A percentile compares a stretch with the other conserved stretches of the same genome.
Evolutionary conservation across 2,888 invertebrate species (phyloP).

Genomic region (Lissonota sp.): DNA sequence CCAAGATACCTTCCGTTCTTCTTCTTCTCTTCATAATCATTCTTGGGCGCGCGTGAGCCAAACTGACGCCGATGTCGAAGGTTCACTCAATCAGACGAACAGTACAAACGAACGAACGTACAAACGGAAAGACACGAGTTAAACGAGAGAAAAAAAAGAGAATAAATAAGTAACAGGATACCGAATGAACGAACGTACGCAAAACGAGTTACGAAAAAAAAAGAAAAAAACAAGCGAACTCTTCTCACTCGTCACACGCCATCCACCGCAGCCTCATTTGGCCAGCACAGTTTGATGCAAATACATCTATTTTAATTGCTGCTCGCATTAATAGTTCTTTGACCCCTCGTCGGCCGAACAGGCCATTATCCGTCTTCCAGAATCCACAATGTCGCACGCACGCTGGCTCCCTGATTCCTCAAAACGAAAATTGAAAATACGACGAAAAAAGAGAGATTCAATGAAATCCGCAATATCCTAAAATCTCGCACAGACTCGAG

Average conservation of each 20-base stretch:
- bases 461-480: conserved; percentile 18
- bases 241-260: conserved; percentile 78
- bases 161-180: conserved; percentile 56
- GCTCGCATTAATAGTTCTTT: conserved; percentile 79
- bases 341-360: conserved; percentile 65
- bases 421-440: neutral
- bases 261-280: conserved; percentile 79
- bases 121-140: conserved; percentile 37
- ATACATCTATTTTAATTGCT: conserved; percentile 79
- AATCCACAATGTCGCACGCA: conserved; percentile 69
- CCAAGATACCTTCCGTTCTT: conserved; percentile 78
- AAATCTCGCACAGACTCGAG: conserved; percentile 17
- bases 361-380: conserved; percentile 64
- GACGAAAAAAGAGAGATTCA: conserved; percentile 30
- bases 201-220: conserved; percentile 53
- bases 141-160: conserved; percentile 45
- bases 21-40: conserved; percentile 74
- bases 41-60: conserved; percentile 61
- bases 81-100: conserved; percentile 53
- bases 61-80: conserved; percentile 68
- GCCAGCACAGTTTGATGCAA: conserved; percentile 81
- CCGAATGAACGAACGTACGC: conserved; percentile 50
- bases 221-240: too few species aligned
- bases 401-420: conserved; percentile 53
- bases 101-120: conserved; percentile 65